Evolutionary conservation across 37 sponge, comb jelly and placozoan species (phyloP), one percentile per base, ranked within the genome.

Genomic region (Corticium candelabrum): DNA sequence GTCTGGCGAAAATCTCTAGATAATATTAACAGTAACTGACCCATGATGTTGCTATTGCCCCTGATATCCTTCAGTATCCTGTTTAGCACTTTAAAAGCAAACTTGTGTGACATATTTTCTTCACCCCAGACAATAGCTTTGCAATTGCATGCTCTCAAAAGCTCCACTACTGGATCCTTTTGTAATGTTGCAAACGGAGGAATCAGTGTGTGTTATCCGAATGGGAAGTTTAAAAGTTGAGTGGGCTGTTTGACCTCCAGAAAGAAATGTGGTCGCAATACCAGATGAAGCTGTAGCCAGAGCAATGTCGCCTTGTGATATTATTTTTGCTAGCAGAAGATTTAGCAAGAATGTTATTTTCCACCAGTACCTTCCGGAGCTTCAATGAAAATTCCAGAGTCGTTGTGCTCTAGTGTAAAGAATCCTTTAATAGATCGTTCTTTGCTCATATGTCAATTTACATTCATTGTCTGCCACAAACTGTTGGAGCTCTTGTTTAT

Each of bases 1-100:
- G 36, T 70, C 21, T 70, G 73, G 73, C 73, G 73, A 34, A 70
- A 70, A 32, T 70, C 73, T 7, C 7, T 34, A 32, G 73, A 70
- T 15, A 70, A 4, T 7, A 70, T 34, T 29, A 50, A 50, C 21
- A 50, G 62, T 11, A 50, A 21, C 62, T 21, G 15, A 50, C 62
- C 62, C 62, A 50, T 50, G 11, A 50, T 50, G 62, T 50, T 21
- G 21, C 21, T 21, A 50, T 50, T 50, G 11, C 21, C 15, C 15
- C 62, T 11, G 21, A 50, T 21, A 21, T 50, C 62, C 15, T 21
- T 11, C 21, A 50, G 62, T 50, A 21, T 50, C 21, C 62, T 11
- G 62, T 50, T 21, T 50, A 50, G 15, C 15, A 21, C 62, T 50
- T 50, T 21, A 50, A 50, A 21, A 11, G 62, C 62, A 27, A 27